Conservation (phyloP, 1,140 invertebrate species). For the Myzus persicae region DNA sequence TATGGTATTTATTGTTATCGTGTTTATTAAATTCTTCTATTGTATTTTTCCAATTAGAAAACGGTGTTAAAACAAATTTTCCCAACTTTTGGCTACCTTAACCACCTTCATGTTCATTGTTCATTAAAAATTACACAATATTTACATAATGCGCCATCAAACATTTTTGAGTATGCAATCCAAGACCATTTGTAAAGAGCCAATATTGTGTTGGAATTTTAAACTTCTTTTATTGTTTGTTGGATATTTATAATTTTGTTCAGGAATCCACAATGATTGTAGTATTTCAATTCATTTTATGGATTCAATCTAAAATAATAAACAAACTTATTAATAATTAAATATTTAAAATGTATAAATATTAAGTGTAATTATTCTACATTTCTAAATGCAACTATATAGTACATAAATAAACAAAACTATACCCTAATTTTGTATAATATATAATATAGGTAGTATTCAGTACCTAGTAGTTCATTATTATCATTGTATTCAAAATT, state of each 20-base stretch:
- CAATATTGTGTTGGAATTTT: conserved; percentile 12
- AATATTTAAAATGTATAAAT: no score
- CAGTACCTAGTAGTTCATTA: no score
- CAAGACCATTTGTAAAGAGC: neutral
- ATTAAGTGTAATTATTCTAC: no score
- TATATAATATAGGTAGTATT: no score
- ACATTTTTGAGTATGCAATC: neutral
- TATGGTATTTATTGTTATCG: neutral
- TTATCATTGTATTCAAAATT: neutral
- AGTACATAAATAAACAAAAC: no score
- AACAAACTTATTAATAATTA: no score
- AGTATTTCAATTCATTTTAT: neutral
- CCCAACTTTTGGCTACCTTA: neutral
- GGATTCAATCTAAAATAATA: neutral
- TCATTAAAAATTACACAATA: conserved; percentile 25
- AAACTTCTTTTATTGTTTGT: neutral
- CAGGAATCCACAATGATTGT: neutral
- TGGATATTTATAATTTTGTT: conserved; percentile 4
- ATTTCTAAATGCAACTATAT: no score
- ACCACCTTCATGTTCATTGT: conserved; percentile 25
- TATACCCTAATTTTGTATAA: no score
- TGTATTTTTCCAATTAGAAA: conserved; percentile 31
- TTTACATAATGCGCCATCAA: conserved; percentile 23
- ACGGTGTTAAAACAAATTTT: neutral
- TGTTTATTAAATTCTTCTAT: conserved; percentile 24